Percentiles rank a stretch among this genome's conserved stretches.
Evolutionary conservation across 2,113 vertebrate genomes (phyloP).

Genomic region (Chunga burmeisteri): DNA sequence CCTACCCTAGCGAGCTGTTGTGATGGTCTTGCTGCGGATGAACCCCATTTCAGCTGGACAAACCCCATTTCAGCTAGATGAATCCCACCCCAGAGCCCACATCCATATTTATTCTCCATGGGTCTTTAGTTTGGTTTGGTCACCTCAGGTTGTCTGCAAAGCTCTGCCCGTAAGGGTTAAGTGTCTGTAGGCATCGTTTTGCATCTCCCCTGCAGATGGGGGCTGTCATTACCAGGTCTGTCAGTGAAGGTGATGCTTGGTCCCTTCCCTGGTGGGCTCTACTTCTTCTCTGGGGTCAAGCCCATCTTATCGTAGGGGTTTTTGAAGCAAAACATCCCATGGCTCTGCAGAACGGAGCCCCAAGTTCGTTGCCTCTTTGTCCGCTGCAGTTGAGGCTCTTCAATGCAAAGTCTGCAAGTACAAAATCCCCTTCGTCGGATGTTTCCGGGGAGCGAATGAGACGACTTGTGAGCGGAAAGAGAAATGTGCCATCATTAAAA

Average conservation of each 20-base stretch:
- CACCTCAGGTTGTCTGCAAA: neutral
- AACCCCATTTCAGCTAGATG: neutral
- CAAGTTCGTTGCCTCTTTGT: accelerated
- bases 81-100: neutral
- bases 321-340: accelerated
- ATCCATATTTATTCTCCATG: neutral
- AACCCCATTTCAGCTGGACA: neutral
- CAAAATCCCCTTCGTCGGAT: neutral
- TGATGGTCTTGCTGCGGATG: neutral
- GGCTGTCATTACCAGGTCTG: too few species aligned
- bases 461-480: neutral
- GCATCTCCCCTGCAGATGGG: neutral
- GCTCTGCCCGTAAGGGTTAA: neutral
- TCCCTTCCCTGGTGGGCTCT: neutral
- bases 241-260: accelerated
- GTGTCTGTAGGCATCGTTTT: neutral
- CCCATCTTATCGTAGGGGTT: accelerated
- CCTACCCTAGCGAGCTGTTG: neutral
- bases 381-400: neutral
- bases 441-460: neutral
- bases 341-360: accelerated
- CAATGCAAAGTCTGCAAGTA: neutral
- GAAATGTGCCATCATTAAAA: neutral
- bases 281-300: neutral
- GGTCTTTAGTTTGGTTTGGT: too few species aligned